These are phyloP conservation scores for Glossosoma conforme DNA, from an alignment of 1,140 invertebrate genomes.

Conservation along the genomic window DNA sequence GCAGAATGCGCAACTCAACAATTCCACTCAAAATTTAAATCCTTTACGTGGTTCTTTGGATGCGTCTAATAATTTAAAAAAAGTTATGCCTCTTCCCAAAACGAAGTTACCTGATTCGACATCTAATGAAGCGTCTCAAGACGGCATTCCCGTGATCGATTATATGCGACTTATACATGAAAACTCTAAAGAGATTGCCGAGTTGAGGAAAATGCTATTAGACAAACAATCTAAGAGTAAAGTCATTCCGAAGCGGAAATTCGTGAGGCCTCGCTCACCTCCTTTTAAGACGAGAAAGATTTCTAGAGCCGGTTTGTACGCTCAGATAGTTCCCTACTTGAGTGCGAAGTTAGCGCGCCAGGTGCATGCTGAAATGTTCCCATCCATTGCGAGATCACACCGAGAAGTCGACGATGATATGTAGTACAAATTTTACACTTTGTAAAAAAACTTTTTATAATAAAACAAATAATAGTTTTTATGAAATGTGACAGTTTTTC, in stretches of 20 bases:
- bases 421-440: too few species aligned
- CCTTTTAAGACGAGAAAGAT: slow-evolving; percentile 11
- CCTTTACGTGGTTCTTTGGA: too few species aligned
- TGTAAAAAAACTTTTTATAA: too few species aligned
- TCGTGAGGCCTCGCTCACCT: not conserved
- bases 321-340: slow-evolving; percentile 26
- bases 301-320: slow-evolving; percentile 24
- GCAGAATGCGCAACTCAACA: not conserved
- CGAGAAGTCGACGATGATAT: too few species aligned
- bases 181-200: slow-evolving; percentile 23
- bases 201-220: slow-evolving; percentile 20
- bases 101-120: not conserved
- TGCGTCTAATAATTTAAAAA: too few species aligned
- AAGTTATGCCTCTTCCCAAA: not conserved
- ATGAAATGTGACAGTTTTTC: not conserved
- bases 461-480: too few species aligned
- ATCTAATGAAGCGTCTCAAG: not conserved
- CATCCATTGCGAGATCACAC: slow-evolving; percentile 9
- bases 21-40: too few species aligned
- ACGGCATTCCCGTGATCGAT: slow-evolving; percentile 3
- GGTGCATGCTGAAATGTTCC: slow-evolving; percentile 29
- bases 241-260: slow-evolving; percentile 2
- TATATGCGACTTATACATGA: slow-evolving; percentile 19
- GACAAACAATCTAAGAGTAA: slow-evolving; percentile 7
- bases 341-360: slow-evolving; percentile 17